phyloP scores from a whole-genome alignment of 2,797 vertebrate genomes.

The Thaleichthys pacificus region DNA sequence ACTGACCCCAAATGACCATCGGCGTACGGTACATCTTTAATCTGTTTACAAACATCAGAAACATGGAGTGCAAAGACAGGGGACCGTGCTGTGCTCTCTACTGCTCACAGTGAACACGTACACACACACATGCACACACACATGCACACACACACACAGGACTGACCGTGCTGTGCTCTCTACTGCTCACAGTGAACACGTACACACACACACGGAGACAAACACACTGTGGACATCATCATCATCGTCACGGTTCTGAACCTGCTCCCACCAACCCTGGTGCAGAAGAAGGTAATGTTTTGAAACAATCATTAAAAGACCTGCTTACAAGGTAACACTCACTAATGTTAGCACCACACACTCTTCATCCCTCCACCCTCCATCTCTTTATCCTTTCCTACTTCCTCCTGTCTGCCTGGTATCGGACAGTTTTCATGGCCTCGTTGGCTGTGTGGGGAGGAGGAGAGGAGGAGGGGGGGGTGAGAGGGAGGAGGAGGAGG shows the following conservation, averaged over 20 bases:
- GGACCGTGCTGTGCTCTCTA: slow-evolving; percentile 64
- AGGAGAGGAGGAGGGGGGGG: slow-evolving; percentile 20
- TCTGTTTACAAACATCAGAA: slow-evolving; percentile 69
- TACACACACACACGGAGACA: slow-evolving; percentile 77
- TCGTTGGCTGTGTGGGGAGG: no score
- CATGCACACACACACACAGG: slow-evolving; percentile 54
- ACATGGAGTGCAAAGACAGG: slow-evolving; percentile 98
- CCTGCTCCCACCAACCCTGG: slow-evolving; percentile 76
- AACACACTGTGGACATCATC: slow-evolving; percentile 64
- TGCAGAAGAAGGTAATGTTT: slow-evolving; percentile 85
- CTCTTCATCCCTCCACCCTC: no score
- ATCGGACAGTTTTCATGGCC: no score
- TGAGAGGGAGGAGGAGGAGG: background rate
- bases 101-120: no score
- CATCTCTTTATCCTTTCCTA: background rate
- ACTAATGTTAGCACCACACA: no score
- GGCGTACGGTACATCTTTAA: slow-evolving; percentile 63
- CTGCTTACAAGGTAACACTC: slow-evolving; percentile 72
- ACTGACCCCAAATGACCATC: slow-evolving; percentile 81
- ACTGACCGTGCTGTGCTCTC: slow-evolving; percentile 89
- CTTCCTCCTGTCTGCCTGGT: slow-evolving; percentile 45
- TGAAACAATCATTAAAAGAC: slow-evolving; percentile 82
- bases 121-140: no score
- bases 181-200: slow-evolving; percentile 92
- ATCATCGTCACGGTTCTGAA: slow-evolving; percentile 77